phyloP scores from a whole-genome alignment of 2,113 vertebrate genomes.

The Ancistrus triradiatus region DNA sequence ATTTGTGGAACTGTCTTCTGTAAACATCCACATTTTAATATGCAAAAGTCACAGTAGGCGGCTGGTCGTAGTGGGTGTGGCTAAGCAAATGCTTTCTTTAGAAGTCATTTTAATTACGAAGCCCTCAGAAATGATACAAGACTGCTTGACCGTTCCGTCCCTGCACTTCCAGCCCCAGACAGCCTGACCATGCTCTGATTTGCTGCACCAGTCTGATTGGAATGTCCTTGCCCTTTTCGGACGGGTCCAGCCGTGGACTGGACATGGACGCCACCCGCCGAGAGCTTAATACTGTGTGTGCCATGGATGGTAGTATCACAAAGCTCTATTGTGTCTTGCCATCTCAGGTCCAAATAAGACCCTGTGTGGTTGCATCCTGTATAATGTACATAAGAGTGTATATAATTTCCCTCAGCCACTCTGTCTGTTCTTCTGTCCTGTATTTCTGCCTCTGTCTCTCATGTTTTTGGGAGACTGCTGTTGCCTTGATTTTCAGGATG shows the following conservation, averaged over 20 bases:
- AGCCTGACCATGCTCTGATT: neutral
- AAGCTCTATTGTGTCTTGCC: slow-evolving; percentile 40
- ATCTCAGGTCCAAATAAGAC: slow-evolving; percentile 40
- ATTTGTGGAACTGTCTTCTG: no score
- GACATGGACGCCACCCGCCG: slow-evolving; percentile 46
- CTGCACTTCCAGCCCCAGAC: no score
- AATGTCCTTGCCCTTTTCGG: no score
- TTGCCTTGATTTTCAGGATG: slow-evolving; percentile 62
- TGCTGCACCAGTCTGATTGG: slow-evolving; percentile 29
- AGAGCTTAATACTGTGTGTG: slow-evolving; percentile 41
- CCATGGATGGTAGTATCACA: slow-evolving; percentile 51
- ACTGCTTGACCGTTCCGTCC: slow-evolving; percentile 8
- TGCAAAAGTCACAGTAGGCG: no score
- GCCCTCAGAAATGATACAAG: slow-evolving; percentile 12
- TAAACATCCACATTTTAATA: no score
- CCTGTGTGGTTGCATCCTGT: slow-evolving; percentile 56
- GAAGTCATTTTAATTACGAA: no score
- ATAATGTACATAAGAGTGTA: slow-evolving; percentile 70
- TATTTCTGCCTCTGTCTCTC: slow-evolving; percentile 33
- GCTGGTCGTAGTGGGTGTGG: no score
- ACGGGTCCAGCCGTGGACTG: slow-evolving; percentile 36
- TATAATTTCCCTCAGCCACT: slow-evolving; percentile 52
- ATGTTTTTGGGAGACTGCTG: slow-evolving; percentile 42
- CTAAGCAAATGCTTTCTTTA: slow-evolving; percentile 6
- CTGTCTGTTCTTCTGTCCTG: slow-evolving; percentile 16